Conservation (phyloP, 2,797 vertebrate genomes). For the Eulemur mongoz region DNA sequence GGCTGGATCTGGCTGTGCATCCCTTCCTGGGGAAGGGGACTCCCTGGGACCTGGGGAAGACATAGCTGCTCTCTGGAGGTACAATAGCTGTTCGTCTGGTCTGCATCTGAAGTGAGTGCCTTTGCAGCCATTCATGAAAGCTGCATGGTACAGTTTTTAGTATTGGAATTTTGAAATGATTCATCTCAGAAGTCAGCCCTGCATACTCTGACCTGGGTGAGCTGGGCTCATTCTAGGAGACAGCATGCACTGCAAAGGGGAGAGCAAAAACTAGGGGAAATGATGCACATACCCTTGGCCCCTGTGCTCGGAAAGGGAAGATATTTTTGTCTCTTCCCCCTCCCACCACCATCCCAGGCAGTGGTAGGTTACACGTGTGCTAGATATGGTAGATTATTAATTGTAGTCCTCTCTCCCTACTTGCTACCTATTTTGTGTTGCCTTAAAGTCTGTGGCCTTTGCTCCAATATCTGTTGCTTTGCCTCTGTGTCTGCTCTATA, state of each 20-base stretch:
- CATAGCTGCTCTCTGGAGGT: not conserved
- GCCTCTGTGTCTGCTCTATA: not conserved
- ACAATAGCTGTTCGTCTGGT: not conserved
- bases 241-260: not conserved
- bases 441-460: not conserved
- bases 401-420: not conserved
- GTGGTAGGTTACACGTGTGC: not conserved
- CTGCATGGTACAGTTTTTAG: not conserved
- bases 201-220: not conserved
- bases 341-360: not conserved
- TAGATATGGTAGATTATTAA: not conserved
- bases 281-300: not conserved
- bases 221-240: not conserved
- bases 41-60: not conserved
- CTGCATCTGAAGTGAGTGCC: not conserved
- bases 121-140: not conserved
- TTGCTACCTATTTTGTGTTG: not conserved
- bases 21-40: too few species aligned
- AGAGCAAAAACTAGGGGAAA: not conserved
- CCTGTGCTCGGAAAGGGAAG: not conserved
- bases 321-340: not conserved
- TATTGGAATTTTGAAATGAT: not conserved
- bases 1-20: not conserved
- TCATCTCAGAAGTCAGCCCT: not conserved
- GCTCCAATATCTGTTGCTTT: not conserved